phyloP scores from a whole-genome alignment of 2,113 vertebrate genomes.

The Echinops telfairi region DNA sequence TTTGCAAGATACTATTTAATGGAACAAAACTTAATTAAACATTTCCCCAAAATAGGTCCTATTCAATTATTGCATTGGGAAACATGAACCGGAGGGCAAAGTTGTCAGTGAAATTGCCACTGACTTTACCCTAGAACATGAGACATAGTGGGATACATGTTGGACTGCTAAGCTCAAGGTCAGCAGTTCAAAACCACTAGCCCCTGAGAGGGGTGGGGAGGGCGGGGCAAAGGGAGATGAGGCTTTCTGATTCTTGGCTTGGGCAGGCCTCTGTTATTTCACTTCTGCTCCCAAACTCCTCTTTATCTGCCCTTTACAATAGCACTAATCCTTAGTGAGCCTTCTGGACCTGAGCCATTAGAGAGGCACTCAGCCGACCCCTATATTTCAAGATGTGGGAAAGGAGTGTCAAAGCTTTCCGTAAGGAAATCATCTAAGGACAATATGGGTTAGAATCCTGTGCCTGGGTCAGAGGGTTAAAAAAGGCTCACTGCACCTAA shows the following conservation, averaged over 20 bases:
- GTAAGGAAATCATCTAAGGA: slow-evolving; percentile 22
- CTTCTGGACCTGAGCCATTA: not conserved
- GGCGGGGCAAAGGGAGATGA: no score
- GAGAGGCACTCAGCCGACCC: not conserved
- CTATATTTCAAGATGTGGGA: not conserved
- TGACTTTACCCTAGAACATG: slow-evolving; percentile 32
- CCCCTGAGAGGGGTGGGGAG: no score
- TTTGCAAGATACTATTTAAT: slow-evolving; percentile 49
- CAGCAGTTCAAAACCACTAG: no score
- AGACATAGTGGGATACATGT: not conserved
- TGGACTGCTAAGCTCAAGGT: no score
- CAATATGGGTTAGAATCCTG: not conserved
- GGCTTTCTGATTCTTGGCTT: slow-evolving; percentile 30
- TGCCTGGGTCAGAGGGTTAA: slow-evolving; percentile 16
- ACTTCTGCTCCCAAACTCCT: not conserved
- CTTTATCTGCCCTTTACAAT: not conserved
- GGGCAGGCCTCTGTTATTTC: not conserved
- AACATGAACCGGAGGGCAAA: no score
- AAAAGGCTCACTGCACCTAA: not conserved
- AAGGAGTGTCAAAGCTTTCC: slow-evolving; percentile 28
- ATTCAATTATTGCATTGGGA: not conserved
- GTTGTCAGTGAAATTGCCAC: not conserved
- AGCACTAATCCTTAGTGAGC: slow-evolving; percentile 26
- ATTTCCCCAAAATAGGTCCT: not conserved
- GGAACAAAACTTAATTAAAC: not conserved